These are phyloP conservation scores for Choreutis nemorana DNA, from an alignment of 2,888 invertebrate species.

Conservation along the genomic window DNA sequence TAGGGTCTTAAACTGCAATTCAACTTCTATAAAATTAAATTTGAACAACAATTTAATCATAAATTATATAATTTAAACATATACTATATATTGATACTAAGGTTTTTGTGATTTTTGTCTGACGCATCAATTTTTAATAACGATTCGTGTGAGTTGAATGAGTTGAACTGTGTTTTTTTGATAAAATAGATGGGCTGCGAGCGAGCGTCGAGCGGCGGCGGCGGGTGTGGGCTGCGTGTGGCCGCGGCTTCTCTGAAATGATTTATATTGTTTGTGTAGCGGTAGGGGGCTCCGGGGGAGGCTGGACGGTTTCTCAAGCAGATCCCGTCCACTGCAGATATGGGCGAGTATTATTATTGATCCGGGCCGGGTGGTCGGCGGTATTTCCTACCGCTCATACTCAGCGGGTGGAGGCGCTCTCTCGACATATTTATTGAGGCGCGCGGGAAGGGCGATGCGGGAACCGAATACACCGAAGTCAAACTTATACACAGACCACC, in stretches of 20 bases:
- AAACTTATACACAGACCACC: constrained; percentile 38
- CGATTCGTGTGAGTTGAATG: too few species aligned
- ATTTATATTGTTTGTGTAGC: constrained; percentile 63
- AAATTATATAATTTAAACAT: too few species aligned
- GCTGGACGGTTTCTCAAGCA: constrained; percentile 53
- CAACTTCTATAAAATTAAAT: too few species aligned
- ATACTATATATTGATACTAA: too few species aligned
- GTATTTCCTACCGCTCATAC: constrained; percentile 60
- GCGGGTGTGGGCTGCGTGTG: constrained; percentile 29
- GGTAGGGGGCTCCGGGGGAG: constrained; percentile 21
- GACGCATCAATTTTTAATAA: too few species aligned
- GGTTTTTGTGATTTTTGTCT: too few species aligned
- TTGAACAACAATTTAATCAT: too few species aligned
- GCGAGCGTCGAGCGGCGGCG: constrained; percentile 14
- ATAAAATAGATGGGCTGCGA: too few species aligned
- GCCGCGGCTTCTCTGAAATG: constrained; percentile 49
- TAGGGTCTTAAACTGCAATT: too few species aligned
- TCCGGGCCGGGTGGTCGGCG: constrained; percentile 54
- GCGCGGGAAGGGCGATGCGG: constrained; percentile 26
- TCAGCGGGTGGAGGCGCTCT: constrained; percentile 30
- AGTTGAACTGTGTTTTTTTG: too few species aligned
- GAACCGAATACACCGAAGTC: constrained; percentile 41
- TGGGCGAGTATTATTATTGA: constrained; percentile 67
- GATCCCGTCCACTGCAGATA: constrained; percentile 65
- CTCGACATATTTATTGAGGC: constrained; percentile 56